Evolutionary conservation across 2,113 vertebrate genomes (phyloP).

Genomic region (Bambusicola thoracicus): DNA sequence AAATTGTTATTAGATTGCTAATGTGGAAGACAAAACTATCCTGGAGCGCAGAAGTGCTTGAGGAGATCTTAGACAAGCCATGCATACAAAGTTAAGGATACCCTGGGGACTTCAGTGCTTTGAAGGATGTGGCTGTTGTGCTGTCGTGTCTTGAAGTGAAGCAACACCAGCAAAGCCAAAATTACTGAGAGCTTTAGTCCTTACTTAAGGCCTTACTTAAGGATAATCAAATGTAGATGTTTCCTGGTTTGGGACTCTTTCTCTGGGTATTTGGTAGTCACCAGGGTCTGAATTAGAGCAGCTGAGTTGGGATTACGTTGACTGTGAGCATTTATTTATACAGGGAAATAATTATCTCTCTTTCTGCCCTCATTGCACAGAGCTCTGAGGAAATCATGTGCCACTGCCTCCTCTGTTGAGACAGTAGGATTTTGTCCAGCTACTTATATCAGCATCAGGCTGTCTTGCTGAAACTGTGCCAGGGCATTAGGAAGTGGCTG

Average conservation of each 20-base stretch:
- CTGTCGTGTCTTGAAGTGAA: neutral
- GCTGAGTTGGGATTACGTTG: neutral
- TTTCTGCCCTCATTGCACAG: neutral
- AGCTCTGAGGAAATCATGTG: neutral
- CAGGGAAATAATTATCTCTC: neutral
- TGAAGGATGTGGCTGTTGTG: neutral
- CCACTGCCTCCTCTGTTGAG: too few relatives aligned
- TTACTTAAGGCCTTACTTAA: neutral
- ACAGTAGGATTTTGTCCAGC: neutral
- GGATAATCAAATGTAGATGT: neutral
- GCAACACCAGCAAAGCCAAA: neutral
- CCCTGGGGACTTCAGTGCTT: neutral
- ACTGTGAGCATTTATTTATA: neutral
- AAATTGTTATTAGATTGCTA: neutral
- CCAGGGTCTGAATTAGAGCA: neutral
- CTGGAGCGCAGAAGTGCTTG: neutral
- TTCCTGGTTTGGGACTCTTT: neutral
- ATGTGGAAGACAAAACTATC: neutral
- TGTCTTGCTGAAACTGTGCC: neutral
- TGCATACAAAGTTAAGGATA: neutral
- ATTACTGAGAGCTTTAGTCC: rapidly evolving
- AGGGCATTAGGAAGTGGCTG: neutral
- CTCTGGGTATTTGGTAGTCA: neutral
- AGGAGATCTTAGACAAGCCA: neutral
- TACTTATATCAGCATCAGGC: neutral